Percentiles rank a stretch among this genome's conserved stretches.
Evolutionary conservation across 2,797 vertebrate species (phyloP).

Genomic region (Pogoniulus pusillus): DNA sequence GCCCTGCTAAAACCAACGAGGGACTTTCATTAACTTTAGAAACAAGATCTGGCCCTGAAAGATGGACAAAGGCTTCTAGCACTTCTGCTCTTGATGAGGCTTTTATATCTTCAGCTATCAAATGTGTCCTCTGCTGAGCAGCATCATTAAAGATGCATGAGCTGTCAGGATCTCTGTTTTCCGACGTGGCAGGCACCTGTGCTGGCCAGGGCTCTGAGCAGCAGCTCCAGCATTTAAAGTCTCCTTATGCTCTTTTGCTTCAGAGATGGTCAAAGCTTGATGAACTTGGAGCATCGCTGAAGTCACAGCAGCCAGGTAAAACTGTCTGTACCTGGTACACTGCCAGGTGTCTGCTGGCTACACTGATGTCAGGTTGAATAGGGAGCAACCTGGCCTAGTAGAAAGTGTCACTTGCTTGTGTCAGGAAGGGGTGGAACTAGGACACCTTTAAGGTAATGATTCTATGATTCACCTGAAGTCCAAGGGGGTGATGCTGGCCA

Average conservation of each 20-base stretch:
- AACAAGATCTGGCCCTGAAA: slow-evolving; percentile 51
- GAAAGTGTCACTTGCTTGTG: neutral
- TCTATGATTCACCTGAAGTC: fast-evolving
- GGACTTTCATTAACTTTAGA: neutral
- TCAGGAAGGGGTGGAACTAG: neutral
- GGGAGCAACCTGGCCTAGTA: neutral
- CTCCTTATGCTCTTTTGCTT: neutral
- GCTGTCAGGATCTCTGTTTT: neutral
- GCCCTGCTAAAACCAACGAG: neutral
- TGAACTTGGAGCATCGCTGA: neutral
- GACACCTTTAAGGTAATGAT: neutral
- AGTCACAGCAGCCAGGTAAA: neutral
- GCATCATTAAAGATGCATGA: slow-evolving; percentile 57
- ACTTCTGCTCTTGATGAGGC: neutral
- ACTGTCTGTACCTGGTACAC: neutral
- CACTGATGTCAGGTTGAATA: neutral
- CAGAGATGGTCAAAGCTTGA: neutral
- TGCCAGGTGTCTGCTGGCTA: too few species aligned
- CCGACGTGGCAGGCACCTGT: fast-evolving
- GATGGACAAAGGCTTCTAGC: slow-evolving; percentile 33
- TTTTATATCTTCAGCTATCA: slow-evolving; percentile 52
- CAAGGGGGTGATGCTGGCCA: neutral
- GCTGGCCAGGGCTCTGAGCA: neutral
- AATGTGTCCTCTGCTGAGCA: slow-evolving; percentile 8
- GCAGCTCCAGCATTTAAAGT: neutral